Evolutionary conservation across 2,888 invertebrate genomes (phyloP), one percentile per base, ranked within the genome.

Genomic region (Drosophila sordidula): DNA sequence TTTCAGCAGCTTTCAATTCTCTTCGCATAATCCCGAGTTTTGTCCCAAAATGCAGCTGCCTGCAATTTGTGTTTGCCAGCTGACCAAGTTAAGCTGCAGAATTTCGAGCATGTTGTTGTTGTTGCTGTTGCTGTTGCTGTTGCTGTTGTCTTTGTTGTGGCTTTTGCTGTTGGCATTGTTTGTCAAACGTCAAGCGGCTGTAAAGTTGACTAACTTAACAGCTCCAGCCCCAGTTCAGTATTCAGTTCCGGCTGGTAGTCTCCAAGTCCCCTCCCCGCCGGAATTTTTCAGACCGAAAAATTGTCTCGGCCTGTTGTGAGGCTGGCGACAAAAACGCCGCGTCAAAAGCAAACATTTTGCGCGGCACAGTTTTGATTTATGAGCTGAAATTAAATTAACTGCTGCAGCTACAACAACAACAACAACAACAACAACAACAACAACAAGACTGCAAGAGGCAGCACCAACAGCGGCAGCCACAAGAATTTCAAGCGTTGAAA

Each of bases 281-380:
- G 22, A 54, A 44, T 44, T 54, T 44, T 36, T 54, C 44, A 38
- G 47, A 63, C 59, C 64, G 74, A 68, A 80, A 80, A 74, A 69
- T 77, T 70, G 68, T 73, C 77, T 75, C 50, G 46, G 22, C 8
- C 41, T 38, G 46, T 57, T 46, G 45, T 58, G 63, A 63, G 59
- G 65, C 77, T 73, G 80, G 88, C 87, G 89, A 80, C 85, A 87
- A 85, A 80, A 85, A 81, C 74, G 79, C 44, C 77, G 82, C 72
- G 79, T 78, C 80, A 82, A 85, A 88, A 73, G 78, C 82, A 87
- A 84, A 89, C 84, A 90, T 84, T 89, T 78, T 88, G 86, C 83
- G 78, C 83, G 79, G 85, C 90, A 89, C 76, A 82, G 88, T 84
- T 90, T 90, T 89, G 88, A 89, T 90, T 90, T 89, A 89, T 88